Evolutionary conservation across 2,888 invertebrate genomes (phyloP).

Genomic region (Agrochola lychnidis): DNA sequence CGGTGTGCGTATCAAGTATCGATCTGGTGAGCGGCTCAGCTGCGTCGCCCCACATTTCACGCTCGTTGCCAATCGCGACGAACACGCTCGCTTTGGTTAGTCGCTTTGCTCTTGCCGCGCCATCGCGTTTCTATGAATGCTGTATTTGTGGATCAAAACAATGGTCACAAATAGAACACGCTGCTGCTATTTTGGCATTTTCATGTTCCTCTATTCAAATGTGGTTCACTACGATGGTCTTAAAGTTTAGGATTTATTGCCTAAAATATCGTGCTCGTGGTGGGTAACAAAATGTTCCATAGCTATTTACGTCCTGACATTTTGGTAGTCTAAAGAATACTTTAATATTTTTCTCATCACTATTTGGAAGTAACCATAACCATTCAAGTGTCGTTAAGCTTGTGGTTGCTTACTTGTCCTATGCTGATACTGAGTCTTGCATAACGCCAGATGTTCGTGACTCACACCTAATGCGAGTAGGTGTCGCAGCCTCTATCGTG

Average conservation of each 20-base stretch:
- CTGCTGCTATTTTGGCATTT: constrained; percentile 68
- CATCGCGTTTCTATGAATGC: constrained; percentile 62
- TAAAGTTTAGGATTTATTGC: constrained; percentile 52
- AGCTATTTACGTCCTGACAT: constrained; percentile 15
- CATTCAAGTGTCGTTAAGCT: constrained; percentile 39
- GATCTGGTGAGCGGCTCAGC: constrained; percentile 85
- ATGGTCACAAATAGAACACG: constrained; percentile 69
- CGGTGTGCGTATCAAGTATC: constrained; percentile 88
- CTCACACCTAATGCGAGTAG: constrained; percentile 77
- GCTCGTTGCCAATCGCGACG: constrained; percentile 81
- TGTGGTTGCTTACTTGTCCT: constrained; percentile 37
- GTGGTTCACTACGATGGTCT: constrained; percentile 45
- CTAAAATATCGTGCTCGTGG: constrained; percentile 24
- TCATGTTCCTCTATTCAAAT: constrained; percentile 63
- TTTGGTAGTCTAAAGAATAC: constrained; percentile 8
- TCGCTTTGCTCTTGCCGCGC: constrained; percentile 67
- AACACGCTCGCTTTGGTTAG: constrained; percentile 74
- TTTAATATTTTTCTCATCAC: not conserved
- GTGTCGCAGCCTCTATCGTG: constrained; percentile 74
- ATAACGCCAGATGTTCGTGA: constrained; percentile 85
- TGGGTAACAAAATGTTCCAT: not conserved
- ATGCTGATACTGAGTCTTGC: constrained; percentile 60
- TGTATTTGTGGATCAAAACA: constrained; percentile 75
- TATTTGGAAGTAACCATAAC: constrained; percentile 18
- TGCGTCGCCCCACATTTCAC: constrained; percentile 87